Percentiles rank a stretch among this genome's conserved stretches.
These are phyloP conservation scores for Beroe forskalii DNA, from an alignment of 37 sponge, comb jelly and placozoan species.

Conservation along the genomic window DNA sequence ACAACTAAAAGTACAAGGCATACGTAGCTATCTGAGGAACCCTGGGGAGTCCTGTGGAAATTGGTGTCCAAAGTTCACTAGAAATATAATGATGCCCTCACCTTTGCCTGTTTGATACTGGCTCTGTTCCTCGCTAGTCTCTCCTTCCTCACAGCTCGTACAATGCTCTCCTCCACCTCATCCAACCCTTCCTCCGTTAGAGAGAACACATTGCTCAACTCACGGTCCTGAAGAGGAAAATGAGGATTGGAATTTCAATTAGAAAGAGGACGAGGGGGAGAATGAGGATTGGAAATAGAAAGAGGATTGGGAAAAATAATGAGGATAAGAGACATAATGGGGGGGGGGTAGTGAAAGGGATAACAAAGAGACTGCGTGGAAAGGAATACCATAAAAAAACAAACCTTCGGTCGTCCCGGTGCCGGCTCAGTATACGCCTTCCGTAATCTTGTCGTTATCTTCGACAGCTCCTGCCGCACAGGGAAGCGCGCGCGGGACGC, in stretches of 20 bases:
- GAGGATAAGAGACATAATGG: too few species aligned
- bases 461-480: conserved; percentile 11
- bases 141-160: background rate
- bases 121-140: background rate
- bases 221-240: background rate
- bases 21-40: too few species aligned
- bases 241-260: background rate
- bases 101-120: background rate
- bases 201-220: conserved; percentile 35
- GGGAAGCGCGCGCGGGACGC: background rate
- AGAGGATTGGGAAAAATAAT: too few species aligned
- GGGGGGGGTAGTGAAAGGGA: too few species aligned
- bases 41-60: too few species aligned
- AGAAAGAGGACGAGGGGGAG: background rate
- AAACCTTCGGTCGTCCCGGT: too few species aligned
- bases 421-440: background rate
- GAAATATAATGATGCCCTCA: too few species aligned
- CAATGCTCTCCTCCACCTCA: conserved; percentile 18
- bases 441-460: conserved; percentile 4
- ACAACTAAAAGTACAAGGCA: too few species aligned
- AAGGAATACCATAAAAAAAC: too few species aligned
- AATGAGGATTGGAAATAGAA: too few species aligned
- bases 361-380: too few species aligned
- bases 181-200: conserved; percentile 54
- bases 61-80: too few species aligned